A percentile compares a stretch with the other conserved stretches of the same genome.
phyloP scores from a whole-genome alignment of 2,113 vertebrate genomes.

The Caranx ignobilis region DNA sequence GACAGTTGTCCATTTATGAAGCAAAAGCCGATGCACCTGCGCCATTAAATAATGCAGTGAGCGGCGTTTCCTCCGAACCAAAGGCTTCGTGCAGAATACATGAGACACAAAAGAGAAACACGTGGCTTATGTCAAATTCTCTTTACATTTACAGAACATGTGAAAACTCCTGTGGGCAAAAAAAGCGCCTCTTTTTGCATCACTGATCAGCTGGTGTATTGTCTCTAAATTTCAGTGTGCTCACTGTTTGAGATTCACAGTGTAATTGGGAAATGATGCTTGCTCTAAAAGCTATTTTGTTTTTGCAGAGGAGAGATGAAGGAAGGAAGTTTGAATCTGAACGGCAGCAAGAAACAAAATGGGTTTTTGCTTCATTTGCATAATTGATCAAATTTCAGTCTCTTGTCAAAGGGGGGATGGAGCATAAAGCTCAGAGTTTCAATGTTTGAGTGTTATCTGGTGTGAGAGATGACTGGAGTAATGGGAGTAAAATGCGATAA shows the following conservation, averaged over 20 bases:
- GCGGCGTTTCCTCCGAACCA: not conserved
- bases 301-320: constrained; percentile 27
- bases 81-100: constrained; percentile 41
- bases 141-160: constrained; percentile 21
- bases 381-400: constrained; percentile 60
- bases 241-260: constrained; percentile 22
- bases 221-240: not conserved
- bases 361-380: constrained; percentile 53
- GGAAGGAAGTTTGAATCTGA: constrained; percentile 51
- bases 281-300: constrained; percentile 55
- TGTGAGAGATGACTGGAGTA: constrained; percentile 53
- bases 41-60: constrained; percentile 35
- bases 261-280: constrained; percentile 28
- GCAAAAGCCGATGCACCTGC: not conserved
- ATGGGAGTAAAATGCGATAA: constrained; percentile 48
- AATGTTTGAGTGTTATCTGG: constrained; percentile 38
- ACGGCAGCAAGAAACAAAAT: constrained; percentile 41
- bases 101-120: constrained; percentile 44
- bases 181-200: constrained; percentile 21
- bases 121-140: constrained; percentile 20
- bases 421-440: constrained; percentile 3
- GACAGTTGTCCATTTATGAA: not conserved
- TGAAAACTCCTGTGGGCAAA: not conserved
- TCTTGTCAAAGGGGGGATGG: constrained; percentile 39
- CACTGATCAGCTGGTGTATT: constrained; percentile 7